Evolutionary conservation across 2,113 vertebrate species (phyloP), one percentile per base, ranked within the genome.

Genomic region (Takifugu bimaculatus): DNA sequence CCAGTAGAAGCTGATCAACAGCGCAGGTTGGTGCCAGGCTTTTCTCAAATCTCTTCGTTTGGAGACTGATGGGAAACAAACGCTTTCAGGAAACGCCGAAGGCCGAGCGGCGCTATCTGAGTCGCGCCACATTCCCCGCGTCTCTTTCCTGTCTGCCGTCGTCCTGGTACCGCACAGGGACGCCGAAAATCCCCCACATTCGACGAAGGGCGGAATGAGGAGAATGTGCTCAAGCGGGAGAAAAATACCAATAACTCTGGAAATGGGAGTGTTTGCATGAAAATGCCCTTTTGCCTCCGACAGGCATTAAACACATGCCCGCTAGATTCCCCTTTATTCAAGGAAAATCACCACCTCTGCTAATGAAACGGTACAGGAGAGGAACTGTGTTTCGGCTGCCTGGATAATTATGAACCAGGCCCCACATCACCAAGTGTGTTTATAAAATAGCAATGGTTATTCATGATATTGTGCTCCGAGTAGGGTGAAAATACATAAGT

Each of bases 361-460:
- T 83, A 86, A 90, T 80, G 82, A 74, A 83, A 82, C 52, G 55
- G 70, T 70, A 70, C 63, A 64, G 58, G 70, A 80, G 72, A 62
- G 65, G 72, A 77, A 75, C 68, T 29, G 82, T 50, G n/a, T 68
- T 76, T 77, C 74, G 77, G 50, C 82, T 60, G 70, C 74, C 68
- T 54, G 60, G 71, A 84, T 79, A 78, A 84, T 83, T 80, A 81
- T 80, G 76, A 89, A 82, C 72, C 60, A 89, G 75, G 76, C 78
- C 77, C 74, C 62, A 62, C 78, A 80, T 82, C 67, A 53, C 81
- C 75, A 60, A 84, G 84, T 83, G 81, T 87, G 82, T 86, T 90
- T 86, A 86, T 86, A 74, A 87, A 89, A 88, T 83, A 90, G 85
- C 84, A 75, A 84, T 83, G 81, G 83, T 85, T 85, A 83, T 82